Percentiles rank a stretch among this genome's conserved stretches.
phyloP scores from a whole-genome alignment of 1,140 invertebrate genomes.

The Steinernema feltiae region DNA sequence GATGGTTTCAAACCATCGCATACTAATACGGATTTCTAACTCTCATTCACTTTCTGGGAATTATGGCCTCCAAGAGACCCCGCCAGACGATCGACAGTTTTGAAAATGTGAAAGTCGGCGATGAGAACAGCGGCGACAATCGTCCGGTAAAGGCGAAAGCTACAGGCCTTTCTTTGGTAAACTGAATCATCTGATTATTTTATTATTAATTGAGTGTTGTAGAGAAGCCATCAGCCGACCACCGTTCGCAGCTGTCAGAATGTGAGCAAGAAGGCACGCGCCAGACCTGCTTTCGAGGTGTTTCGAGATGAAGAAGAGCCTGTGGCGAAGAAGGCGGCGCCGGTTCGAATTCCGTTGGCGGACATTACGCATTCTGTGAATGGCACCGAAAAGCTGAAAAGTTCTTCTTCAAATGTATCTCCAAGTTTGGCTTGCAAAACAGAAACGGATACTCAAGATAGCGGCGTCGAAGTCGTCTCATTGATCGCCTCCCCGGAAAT shows the following conservation, averaged over 20 bases:
- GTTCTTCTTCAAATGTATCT: neutral
- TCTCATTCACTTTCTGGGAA: neutral
- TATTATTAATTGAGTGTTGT: neutral
- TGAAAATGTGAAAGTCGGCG: neutral
- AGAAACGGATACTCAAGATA: neutral
- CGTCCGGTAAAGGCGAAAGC: neutral
- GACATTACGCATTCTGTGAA: neutral
- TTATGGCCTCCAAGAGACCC: slow-evolving; percentile 2
- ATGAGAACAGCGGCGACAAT: neutral
- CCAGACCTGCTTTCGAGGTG: neutral
- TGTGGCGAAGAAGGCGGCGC: neutral
- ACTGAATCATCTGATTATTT: neutral
- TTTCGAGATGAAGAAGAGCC: slow-evolving; percentile 4
- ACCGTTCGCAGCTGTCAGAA: neutral
- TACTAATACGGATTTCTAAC: neutral
- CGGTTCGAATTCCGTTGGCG: neutral
- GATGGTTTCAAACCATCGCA: neutral
- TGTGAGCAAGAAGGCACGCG: neutral
- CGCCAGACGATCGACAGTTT: neutral
- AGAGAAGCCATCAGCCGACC: neutral
- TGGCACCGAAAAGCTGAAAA: neutral
- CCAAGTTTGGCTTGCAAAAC: neutral
- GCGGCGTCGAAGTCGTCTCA: neutral
- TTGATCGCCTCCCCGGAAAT: neutral
- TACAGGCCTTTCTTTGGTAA: neutral